phyloP scores from a whole-genome alignment of 2,113 vertebrate species.

The Axis porcinus region DNA sequence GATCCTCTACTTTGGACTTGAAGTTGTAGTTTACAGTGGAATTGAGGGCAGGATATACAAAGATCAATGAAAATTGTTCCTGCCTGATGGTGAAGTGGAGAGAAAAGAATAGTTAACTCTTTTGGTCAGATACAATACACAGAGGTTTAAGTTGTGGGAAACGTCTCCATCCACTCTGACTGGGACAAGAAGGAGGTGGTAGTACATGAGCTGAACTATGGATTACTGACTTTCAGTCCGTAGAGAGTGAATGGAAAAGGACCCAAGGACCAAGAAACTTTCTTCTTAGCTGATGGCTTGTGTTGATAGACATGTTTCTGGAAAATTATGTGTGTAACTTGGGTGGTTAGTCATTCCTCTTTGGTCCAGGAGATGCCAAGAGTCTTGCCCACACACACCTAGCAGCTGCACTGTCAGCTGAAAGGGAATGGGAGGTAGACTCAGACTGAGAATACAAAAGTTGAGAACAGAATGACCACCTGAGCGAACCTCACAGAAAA shows the following conservation, averaged over 20 bases:
- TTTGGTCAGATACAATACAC: background rate
- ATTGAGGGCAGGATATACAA: background rate
- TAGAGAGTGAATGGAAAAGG: background rate
- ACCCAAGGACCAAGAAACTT: background rate
- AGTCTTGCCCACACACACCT: background rate
- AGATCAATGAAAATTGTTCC: background rate
- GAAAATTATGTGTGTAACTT: background rate
- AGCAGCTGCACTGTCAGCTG: background rate
- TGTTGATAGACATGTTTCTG: background rate
- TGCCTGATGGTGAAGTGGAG: background rate
- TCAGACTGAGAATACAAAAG: background rate
- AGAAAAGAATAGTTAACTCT: background rate
- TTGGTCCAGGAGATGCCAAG: background rate
- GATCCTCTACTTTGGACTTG: background rate
- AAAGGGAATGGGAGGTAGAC: background rate
- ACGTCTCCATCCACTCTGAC: background rate
- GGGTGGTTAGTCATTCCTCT: slow-evolving; percentile 2
- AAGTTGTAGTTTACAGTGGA: background rate
- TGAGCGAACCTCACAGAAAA: background rate
- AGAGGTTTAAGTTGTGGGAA: background rate
- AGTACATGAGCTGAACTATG: background rate
- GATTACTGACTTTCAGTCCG: background rate
- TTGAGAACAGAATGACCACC: background rate
- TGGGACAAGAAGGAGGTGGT: background rate
- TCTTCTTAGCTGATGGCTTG: background rate